Evolutionary conservation across 2,113 vertebrate genomes (phyloP).

Genomic region (Neomonachus schauinslandi): DNA sequence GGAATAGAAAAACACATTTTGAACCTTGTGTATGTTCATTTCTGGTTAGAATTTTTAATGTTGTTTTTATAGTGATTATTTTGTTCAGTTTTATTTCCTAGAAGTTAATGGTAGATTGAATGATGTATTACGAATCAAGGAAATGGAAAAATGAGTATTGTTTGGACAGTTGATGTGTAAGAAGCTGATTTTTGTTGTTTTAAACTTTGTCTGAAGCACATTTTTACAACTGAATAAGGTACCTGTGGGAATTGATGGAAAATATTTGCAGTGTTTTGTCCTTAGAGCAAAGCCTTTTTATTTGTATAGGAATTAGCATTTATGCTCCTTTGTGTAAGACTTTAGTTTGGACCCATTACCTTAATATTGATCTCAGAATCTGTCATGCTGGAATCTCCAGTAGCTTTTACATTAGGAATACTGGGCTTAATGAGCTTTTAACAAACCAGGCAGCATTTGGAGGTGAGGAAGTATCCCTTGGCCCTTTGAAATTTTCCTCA

Average conservation of each 20-base stretch:
- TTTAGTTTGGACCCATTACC: not conserved
- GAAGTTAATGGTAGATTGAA: conserved; percentile 26
- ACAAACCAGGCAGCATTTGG: not conserved
- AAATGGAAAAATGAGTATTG: conserved; percentile 44
- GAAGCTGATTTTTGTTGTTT: conserved; percentile 61
- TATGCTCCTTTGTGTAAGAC: not conserved
- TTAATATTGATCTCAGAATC: not conserved
- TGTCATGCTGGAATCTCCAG: not conserved
- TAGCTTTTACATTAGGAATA: not conserved
- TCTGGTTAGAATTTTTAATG: conserved; percentile 56
- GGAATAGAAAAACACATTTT: not conserved
- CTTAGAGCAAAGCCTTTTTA: conserved; percentile 21
- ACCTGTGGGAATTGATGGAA: conserved; percentile 28
- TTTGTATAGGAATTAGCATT: not conserved
- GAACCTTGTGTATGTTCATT: conserved; percentile 11
- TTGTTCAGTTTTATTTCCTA: conserved; percentile 58
- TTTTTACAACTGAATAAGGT: conserved; percentile 27
- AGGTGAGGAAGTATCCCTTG: not conserved
- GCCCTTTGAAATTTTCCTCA: not conserved
- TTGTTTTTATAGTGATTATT: conserved; percentile 62
- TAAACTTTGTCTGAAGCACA: conserved; percentile 59
- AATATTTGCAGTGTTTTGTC: conserved; percentile 42
- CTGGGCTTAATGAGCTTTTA: not conserved
- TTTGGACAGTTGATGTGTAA: conserved; percentile 63
- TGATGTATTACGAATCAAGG: conserved; percentile 34